A percentile compares a stretch with the other conserved stretches of the same genome.
These are phyloP conservation scores for Limnephilus rhombicus DNA, from an alignment of 2,888 invertebrate species.

Conservation along the genomic window DNA sequence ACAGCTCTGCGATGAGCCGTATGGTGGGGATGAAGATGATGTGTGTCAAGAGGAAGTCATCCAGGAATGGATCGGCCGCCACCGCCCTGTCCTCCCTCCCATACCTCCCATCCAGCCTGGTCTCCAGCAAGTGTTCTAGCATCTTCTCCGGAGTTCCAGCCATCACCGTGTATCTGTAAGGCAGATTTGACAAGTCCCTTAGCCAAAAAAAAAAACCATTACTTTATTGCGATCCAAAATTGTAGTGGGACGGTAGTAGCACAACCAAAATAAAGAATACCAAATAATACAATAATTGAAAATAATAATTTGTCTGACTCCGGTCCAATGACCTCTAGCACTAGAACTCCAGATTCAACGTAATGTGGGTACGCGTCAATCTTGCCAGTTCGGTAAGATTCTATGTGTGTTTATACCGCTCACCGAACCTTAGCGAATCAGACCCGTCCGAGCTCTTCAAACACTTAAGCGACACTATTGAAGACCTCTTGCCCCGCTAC, in stretches of 20 bases:
- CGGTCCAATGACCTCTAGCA: too few species aligned
- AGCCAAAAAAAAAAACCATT: conserved; percentile 16
- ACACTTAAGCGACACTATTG: too few species aligned
- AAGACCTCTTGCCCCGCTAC: too few species aligned
- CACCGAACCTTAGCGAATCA: too few species aligned
- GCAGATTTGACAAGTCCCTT: conserved; percentile 8
- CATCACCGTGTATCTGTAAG: conserved; percentile 88
- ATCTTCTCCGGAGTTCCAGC: conserved; percentile 92
- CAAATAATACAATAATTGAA: too few species aligned
- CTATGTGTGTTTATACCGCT: too few species aligned
- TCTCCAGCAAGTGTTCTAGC: conserved; percentile 90
- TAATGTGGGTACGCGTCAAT: too few species aligned
- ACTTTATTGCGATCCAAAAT: not conserved
- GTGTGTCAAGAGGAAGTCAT: conserved; percentile 90
- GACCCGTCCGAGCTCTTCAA: too few species aligned
- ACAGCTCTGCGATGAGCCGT: conserved; percentile 84
- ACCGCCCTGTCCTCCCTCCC: conserved; percentile 72
- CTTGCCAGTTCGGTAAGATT: too few species aligned
- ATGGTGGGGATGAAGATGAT: conserved; percentile 89
- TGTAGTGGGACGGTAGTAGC: not conserved
- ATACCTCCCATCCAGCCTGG: conserved; percentile 82
- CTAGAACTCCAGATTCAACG: too few species aligned
- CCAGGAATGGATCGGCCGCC: conserved; percentile 85
- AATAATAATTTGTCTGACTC: too few species aligned
- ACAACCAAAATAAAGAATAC: too few species aligned